Evolutionary conservation across 2,113 vertebrate genomes (phyloP), one percentile per base, ranked within the genome.

Genomic region (Orycteropus afer): DNA sequence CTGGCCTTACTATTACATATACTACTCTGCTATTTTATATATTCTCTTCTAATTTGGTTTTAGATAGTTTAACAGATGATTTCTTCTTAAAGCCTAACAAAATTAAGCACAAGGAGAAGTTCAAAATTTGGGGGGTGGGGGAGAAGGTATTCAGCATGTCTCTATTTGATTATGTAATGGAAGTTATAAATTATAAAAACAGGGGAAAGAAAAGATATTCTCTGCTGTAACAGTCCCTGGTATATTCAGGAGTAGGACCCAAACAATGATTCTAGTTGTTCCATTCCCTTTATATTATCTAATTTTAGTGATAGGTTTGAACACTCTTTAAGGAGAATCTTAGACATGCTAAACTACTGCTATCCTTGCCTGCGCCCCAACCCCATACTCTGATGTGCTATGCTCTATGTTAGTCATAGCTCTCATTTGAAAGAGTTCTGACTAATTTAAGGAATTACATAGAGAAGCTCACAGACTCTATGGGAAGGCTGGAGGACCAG

Each of bases 51-150:
- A 77, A 76, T 80, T 96, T 93, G 15, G 57, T 71, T 77, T 92
- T 45, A 83, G 55, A 83, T 74, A 83, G 81, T 95, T 97, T 91
- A 63, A 96, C 88, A 90, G 55, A 73, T 94, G 49, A 45, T 65
- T 86, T 97, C 91, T 85, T 42, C 57, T 80, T 92, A 45, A 5
- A 47, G 49, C 42, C 37, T 92, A 78, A 84, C n/a, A 90, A 94
- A 95, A 81, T 40, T 89, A 89, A 89, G 63, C 93, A 90, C 5
- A 49, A 13, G 77, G 61, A 65, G 40, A 86, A 42, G n/a, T 74
- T 92, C n/a, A 22, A 74, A 86, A 89, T 80, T 32, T 65, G 2
- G 4, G 25, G 51, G 89, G 55, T 32, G 32, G 2, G 4, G 25
- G 51, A 91, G 55, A 93, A 40, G 5, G 14, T 51, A 3, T 81